Evolutionary conservation across 2,113 vertebrate species (phyloP).

Genomic region (Dicentrarchus labrax): DNA sequence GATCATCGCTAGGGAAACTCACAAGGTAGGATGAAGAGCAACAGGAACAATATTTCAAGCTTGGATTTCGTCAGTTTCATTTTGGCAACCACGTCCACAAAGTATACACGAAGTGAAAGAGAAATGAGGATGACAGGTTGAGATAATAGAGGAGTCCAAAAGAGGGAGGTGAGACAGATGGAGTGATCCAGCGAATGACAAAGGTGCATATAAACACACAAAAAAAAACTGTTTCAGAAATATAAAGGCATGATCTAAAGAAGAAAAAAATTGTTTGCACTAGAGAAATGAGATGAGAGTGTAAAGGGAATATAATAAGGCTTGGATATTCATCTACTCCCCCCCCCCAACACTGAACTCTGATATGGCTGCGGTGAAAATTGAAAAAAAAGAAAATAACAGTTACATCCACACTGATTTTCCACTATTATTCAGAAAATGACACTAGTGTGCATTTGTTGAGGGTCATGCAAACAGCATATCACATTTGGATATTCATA

Average conservation of each 20-base stretch:
- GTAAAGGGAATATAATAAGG: conserved; percentile 10
- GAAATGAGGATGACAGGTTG: conserved; percentile 12
- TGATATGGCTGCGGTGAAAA: conserved; percentile 27
- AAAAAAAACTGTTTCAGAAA: conserved; percentile 10
- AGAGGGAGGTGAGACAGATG: conserved; percentile 15
- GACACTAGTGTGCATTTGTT: too few relatives aligned
- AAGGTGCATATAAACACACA: background rate
- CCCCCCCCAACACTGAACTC: conserved; percentile 24
- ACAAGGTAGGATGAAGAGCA: conserved; percentile 27
- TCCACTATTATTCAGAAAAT: too few relatives aligned
- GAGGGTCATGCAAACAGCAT: too few relatives aligned
- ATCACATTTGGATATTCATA: too few relatives aligned
- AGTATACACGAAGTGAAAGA: conserved; percentile 7
- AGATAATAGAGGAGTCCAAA: conserved; percentile 23
- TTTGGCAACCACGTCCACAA: background rate
- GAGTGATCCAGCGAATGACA: conserved; percentile 4
- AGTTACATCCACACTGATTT: too few relatives aligned
- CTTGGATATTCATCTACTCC: conserved; percentile 17
- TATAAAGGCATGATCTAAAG: background rate
- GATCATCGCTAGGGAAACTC: conserved; percentile 21
- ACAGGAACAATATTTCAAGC: conserved; percentile 30
- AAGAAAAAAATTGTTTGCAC: background rate
- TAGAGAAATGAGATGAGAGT: conserved; percentile 7
- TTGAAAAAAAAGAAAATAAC: conserved; percentile 14
- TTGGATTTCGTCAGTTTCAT: conserved; percentile 25